Percentiles rank a stretch among this genome's conserved stretches.
phyloP scores from a whole-genome alignment of 2,113 vertebrate species.

The Camelus dromedarius region DNA sequence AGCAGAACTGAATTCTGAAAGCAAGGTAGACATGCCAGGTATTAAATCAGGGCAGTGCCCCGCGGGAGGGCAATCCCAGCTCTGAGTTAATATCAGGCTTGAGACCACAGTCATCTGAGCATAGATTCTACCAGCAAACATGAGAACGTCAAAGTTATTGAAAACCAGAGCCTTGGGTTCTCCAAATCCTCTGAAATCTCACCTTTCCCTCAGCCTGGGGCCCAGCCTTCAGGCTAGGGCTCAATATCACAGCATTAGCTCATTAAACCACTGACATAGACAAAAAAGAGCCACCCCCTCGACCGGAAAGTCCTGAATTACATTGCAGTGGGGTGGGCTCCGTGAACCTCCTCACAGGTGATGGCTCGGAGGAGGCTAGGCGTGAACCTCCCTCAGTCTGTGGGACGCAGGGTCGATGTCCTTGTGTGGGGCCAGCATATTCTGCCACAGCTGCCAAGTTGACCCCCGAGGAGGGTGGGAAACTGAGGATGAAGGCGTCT shows the following conservation, averaged over 20 bases:
- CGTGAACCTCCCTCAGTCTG: rapidly evolving
- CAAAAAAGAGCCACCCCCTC: constrained; percentile 70
- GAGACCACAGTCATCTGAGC: background rate
- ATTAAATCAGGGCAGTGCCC: background rate
- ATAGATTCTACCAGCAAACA: background rate
- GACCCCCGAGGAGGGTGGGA: background rate
- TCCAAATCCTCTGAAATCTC: background rate
- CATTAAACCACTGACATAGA: constrained; percentile 77
- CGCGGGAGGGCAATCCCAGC: background rate
- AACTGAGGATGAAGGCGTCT: background rate
- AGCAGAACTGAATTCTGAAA: constrained; percentile 27
- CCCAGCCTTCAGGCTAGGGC: background rate
- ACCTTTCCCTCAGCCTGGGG: constrained; percentile 3
- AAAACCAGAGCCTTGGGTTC: background rate
- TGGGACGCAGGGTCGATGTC: background rate
- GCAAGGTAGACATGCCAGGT: background rate
- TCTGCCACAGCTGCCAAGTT: background rate
- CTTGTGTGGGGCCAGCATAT: background rate
- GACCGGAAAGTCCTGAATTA: constrained; percentile 75
- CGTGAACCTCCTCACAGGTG: constrained; percentile 75
- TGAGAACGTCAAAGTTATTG: background rate
- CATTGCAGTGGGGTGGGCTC: constrained; percentile 69
- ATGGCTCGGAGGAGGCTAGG: constrained; percentile 26
- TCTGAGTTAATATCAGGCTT: background rate
- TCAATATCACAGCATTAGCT: constrained; percentile 75